A percentile compares a stretch with the other conserved stretches of the same genome.
Conservation (phyloP, 1,140 invertebrate species). For the Brachionus paranguensis region DNA sequence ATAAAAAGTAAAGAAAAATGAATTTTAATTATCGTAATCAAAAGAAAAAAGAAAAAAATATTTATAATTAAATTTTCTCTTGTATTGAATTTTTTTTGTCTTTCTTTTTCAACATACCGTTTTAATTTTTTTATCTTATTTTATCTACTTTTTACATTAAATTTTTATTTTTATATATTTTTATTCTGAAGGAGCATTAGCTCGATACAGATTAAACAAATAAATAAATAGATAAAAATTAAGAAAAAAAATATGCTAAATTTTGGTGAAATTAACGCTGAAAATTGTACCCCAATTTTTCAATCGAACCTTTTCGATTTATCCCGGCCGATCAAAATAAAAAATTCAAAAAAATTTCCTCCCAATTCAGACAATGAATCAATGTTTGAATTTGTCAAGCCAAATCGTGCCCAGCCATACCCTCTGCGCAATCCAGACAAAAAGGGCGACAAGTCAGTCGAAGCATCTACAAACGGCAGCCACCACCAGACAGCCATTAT, state of each 20-base stretch:
- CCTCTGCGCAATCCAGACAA: not conserved
- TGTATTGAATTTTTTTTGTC: no score
- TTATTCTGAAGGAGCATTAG: no score
- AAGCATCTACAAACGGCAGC: not conserved
- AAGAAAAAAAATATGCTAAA: not conserved
- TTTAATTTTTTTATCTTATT: no score
- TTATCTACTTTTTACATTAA: no score
- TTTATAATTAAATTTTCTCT: no score
- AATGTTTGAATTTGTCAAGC: not conserved
- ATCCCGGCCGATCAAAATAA: not conserved
- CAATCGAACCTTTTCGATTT: not conserved
- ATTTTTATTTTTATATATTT: no score
- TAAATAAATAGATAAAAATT: no score
- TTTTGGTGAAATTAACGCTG: not conserved
- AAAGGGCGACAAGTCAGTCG: not conserved
- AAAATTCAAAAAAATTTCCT: not conserved
- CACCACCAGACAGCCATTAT: conserved; percentile 16
- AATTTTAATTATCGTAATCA: no score
- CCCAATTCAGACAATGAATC: not conserved
- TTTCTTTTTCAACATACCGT: no score
- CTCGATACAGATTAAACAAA: no score
- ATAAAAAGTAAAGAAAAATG: no score
- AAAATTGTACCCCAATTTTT: not conserved
- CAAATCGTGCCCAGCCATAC: not conserved
- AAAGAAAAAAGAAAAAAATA: no score